A percentile compares a stretch with the other conserved stretches of the same genome.
Conservation (phyloP, 1,140 invertebrate species). For the Apis cerana region DNA sequence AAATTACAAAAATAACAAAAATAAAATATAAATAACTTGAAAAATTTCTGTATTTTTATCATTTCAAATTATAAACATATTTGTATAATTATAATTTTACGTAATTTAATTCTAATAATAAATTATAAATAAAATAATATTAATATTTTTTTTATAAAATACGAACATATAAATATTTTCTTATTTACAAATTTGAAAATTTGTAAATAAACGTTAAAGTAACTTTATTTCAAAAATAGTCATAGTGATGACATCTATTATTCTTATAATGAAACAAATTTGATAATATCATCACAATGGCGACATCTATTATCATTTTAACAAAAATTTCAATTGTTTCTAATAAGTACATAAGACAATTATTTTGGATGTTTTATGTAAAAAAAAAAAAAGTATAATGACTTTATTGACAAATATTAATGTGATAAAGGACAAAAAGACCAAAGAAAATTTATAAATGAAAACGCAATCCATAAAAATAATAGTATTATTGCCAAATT, state of each 20-base stretch:
- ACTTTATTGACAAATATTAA: background rate
- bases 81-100: background rate
- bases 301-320: slow-evolving; percentile 24
- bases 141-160: background rate
- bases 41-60: background rate
- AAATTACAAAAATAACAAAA: background rate
- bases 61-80: background rate
- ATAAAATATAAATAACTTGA: background rate
- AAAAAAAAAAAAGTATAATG: background rate
- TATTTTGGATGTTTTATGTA: background rate
- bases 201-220: background rate
- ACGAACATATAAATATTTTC: background rate
- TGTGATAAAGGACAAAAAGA: background rate
- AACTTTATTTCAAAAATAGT: slow-evolving; percentile 10
- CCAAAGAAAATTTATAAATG: slow-evolving; percentile 26
- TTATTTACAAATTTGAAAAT: background rate
- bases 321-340: background rate
- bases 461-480: slow-evolving; percentile 35
- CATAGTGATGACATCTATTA: slow-evolving; percentile 33
- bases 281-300: slow-evolving; percentile 11
- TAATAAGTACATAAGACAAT: background rate
- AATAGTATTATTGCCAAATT: slow-evolving; percentile 16
- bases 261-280: background rate
- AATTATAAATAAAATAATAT: slow-evolving; percentile 6
- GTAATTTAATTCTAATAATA: background rate